Evolutionary conservation across 2,113 vertebrate species (phyloP), one percentile per base, ranked within the genome.

Genomic region (Albula glossodonta): DNA sequence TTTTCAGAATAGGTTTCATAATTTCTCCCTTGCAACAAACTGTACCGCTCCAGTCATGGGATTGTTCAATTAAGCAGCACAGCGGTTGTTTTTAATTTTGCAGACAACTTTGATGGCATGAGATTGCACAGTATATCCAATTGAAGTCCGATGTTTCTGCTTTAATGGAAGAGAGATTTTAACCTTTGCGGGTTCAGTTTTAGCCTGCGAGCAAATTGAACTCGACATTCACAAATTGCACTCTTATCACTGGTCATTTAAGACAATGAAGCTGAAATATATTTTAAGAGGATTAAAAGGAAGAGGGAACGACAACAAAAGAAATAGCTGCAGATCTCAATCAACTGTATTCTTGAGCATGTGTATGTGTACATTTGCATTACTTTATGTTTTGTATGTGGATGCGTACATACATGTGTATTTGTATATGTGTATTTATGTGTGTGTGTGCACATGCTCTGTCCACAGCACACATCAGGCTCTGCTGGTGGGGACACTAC

Each of bases 401-500:
- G 86, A 90, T 79, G 19, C 49, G 3, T 86, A 48, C 0, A 56
- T 19, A 60, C 17, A 22, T n/a, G 19, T 79, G 5, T 83, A 78
- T 17, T 83, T 50, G 3, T 85, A 13, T 82, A 4, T 66, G 2
- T 66, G 7, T 66, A 19, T 66, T 19, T 12, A 15, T 80, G 11
- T 49, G 78, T 25, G 51, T 83, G 5, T 70, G 82, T 6, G 57
- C 78, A 79, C 87, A 50, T 84, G 66, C 60, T 49, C 83, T 51
- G 93, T 74, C 31, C 93, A 51, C 91, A 97, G 98, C 94, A 95
- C 31, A 94, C 97, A 7, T 99, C 97, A 83, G 98, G 98, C 90
- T 99, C 98, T 0, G 98, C 98, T 0, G 98, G 98, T 13, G 98
- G 98, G 85, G 98, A 99, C 91, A 99, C 98, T 86, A 99, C 98